Percentiles rank a stretch among this genome's conserved stretches.
These are phyloP conservation scores for Microvelia longipes DNA, from an alignment of 1,140 invertebrate genomes.

Conservation along the genomic window DNA sequence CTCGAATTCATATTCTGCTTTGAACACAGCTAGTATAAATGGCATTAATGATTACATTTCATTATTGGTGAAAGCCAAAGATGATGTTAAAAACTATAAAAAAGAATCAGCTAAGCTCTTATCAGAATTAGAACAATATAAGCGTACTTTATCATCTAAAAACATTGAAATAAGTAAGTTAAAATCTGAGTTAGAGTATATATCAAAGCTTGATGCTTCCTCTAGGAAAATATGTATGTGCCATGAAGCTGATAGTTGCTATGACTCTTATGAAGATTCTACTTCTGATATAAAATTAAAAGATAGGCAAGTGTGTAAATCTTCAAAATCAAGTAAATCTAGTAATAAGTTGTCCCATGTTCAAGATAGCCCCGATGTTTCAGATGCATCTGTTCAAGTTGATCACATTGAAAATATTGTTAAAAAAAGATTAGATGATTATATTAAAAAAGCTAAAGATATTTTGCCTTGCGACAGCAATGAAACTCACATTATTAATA, in stretches of 20 bases:
- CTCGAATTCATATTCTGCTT: not conserved
- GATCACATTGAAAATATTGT: not conserved
- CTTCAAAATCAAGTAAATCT: not conserved
- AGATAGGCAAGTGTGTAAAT: not conserved
- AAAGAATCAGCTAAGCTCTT: not conserved
- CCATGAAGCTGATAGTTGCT: not conserved
- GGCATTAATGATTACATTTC: not conserved
- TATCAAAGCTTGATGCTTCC: too few relatives aligned
- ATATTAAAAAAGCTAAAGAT: not conserved
- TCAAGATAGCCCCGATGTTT: not conserved
- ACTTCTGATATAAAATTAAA: not conserved
- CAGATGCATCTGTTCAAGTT: not conserved
- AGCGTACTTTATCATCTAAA: not conserved
- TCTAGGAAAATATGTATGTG: not conserved
- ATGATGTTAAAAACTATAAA: not conserved
- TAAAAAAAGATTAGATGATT: not conserved
- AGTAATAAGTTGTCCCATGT: not conserved
- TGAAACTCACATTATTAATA: not conserved
- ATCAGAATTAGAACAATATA: not conserved
- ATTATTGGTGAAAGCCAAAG: not conserved
- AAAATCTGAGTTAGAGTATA: not conserved
- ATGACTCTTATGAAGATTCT: not conserved
- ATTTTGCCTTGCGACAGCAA: not conserved
- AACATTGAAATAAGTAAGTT: not conserved
- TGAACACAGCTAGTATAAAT: not conserved